Percentiles rank a stretch among this genome's conserved stretches.
Conservation (phyloP, 2,888 invertebrate genomes). For the Ichneumoninae sp. region DNA sequence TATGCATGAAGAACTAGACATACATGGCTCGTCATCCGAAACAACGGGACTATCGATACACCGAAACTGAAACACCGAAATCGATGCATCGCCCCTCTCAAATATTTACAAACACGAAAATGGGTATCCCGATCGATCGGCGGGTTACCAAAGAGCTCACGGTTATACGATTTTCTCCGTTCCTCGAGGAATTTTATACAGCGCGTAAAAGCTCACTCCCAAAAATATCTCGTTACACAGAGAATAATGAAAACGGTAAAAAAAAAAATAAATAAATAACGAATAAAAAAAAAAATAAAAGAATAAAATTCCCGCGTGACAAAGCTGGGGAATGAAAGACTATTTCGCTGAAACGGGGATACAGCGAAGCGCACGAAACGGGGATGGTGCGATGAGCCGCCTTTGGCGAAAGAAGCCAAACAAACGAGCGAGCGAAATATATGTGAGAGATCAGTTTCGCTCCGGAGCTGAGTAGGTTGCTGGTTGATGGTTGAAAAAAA, state of each 20-base stretch:
- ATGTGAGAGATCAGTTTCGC: slow-evolving; percentile 51
- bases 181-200: not conserved
- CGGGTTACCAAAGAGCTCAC: slow-evolving; percentile 1
- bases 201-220: slow-evolving; percentile 15
- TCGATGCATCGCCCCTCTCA: not conserved
- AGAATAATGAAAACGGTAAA: slow-evolving; percentile 15
- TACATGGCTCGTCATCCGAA: not conserved
- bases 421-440: slow-evolving; percentile 13
- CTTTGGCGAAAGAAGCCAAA: slow-evolving; percentile 52
- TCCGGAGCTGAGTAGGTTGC: slow-evolving; percentile 44
- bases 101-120: slow-evolving; percentile 30
- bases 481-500: slow-evolving; percentile 38
- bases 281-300: no score
- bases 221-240: slow-evolving; percentile 28
- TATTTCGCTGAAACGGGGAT: slow-evolving; percentile 29
- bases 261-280: not conserved
- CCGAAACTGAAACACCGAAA: not conserved
- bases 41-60: not conserved
- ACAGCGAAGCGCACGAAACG: not conserved
- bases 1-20: not conserved
- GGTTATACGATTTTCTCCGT: not conserved
- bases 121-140: not conserved
- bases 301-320: not conserved
- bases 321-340: slow-evolving; percentile 25
- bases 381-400: slow-evolving; percentile 23